phyloP scores from a whole-genome alignment of 2,888 invertebrate genomes.

The Eupithecia exiguata region DNA sequence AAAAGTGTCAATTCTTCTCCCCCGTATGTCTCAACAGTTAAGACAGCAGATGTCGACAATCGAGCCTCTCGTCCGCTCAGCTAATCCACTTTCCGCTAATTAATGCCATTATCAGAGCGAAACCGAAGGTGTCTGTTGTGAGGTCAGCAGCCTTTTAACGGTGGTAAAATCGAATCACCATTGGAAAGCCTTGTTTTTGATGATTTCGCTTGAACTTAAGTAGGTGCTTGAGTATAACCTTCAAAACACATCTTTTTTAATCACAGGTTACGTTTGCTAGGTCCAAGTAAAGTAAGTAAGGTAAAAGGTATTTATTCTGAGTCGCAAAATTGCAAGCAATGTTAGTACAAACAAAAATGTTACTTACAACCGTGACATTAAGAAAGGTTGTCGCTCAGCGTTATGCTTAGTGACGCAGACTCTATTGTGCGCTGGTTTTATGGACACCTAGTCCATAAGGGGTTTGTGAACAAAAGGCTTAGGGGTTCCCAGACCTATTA shows the following conservation, averaged over 20 bases:
- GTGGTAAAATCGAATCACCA: constrained; percentile 10
- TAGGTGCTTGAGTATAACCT: not conserved
- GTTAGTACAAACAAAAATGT: too few species aligned
- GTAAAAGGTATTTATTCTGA: too few species aligned
- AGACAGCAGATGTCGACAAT: constrained; percentile 72
- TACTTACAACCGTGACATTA: too few species aligned
- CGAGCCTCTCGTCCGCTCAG: constrained; percentile 60
- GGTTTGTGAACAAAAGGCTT: too few species aligned
- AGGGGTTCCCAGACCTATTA: too few species aligned
- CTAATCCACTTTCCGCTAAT: constrained; percentile 73
- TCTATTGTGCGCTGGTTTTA: too few species aligned
- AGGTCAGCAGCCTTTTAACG: constrained; percentile 27
- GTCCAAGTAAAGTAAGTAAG: too few species aligned
- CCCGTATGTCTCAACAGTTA: constrained; percentile 39
- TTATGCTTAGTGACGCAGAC: too few species aligned
- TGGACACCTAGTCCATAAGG: too few species aligned
- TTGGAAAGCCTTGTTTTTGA: not conserved
- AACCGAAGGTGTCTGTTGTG: constrained; percentile 57
- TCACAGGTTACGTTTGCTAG: not conserved
- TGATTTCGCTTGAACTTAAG: constrained; percentile 2
- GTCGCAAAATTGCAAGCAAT: too few species aligned
- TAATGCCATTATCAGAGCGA: constrained; percentile 66
- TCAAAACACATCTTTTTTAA: not conserved
- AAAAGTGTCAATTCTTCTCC: not conserved
- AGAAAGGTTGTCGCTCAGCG: too few species aligned